These are phyloP conservation scores for Tiaroga cobitis DNA, from an alignment of 2,797 vertebrate species.

Conservation along the genomic window DNA sequence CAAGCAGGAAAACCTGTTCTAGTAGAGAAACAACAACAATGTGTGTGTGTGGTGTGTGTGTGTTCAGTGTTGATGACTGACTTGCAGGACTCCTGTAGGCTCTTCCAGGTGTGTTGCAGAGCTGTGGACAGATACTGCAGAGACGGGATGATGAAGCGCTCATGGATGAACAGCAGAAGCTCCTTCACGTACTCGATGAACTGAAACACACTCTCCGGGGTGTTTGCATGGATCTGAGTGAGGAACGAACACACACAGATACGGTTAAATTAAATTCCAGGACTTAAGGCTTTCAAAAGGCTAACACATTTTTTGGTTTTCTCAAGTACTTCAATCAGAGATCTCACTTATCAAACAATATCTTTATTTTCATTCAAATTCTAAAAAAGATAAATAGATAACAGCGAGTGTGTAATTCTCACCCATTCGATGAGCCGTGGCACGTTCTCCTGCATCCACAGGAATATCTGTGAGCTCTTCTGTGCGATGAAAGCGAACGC, in stretches of 20 bases:
- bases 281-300: no score
- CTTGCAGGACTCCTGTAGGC: slow-evolving; percentile 88
- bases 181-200: slow-evolving; percentile 77
- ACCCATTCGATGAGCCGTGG: slow-evolving; percentile 83
- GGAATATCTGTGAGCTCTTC: slow-evolving; percentile 72
- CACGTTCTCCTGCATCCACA: slow-evolving; percentile 77
- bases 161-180: slow-evolving; percentile 83
- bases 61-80: slow-evolving; percentile 69
- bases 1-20: background rate
- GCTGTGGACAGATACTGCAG: slow-evolving; percentile 70
- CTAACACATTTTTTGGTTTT: no score
- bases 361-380: no score
- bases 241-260: background rate
- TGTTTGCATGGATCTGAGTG: slow-evolving; percentile 75
- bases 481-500: slow-evolving; percentile 67
- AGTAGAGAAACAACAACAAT: background rate
- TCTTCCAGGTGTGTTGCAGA: slow-evolving; percentile 80
- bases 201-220: slow-evolving; percentile 83
- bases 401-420: slow-evolving; percentile 50
- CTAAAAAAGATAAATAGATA: no score
- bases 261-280: no score
- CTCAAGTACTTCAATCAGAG: no score
- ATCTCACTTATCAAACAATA: no score
- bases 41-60: background rate
- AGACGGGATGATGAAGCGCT: slow-evolving; percentile 80